These are phyloP conservation scores for Smithornis capensis DNA, from an alignment of 2,113 vertebrate genomes.

Conservation along the genomic window DNA sequence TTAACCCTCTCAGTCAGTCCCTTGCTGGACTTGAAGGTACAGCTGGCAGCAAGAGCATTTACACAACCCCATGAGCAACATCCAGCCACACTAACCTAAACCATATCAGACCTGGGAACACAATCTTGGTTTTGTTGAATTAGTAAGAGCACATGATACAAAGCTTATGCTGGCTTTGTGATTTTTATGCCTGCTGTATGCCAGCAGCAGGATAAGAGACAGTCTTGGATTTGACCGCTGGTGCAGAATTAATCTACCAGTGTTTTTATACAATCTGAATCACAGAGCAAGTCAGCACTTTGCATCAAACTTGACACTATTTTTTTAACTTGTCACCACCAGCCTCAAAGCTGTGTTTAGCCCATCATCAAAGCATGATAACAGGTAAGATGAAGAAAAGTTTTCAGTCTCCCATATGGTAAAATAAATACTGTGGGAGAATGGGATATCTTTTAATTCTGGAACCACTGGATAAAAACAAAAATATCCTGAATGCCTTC, in stretches of 20 bases:
- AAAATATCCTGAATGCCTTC: background rate
- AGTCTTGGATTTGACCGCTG: background rate
- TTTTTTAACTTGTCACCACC: background rate
- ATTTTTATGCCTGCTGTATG: background rate
- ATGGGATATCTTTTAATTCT: background rate
- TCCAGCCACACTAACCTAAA: background rate
- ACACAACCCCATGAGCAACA: background rate
- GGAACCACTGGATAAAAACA: background rate
- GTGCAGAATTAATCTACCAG: background rate
- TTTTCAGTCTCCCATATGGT: background rate
- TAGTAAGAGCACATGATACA: background rate
- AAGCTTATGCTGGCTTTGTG: background rate
- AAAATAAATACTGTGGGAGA: background rate
- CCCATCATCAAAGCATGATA: background rate
- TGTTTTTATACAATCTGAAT: background rate
- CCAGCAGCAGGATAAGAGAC: background rate
- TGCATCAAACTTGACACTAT: background rate
- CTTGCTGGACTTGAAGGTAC: background rate
- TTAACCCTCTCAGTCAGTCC: background rate
- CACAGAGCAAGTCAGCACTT: background rate
- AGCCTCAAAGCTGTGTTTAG: background rate
- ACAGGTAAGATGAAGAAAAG: background rate
- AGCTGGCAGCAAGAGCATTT: background rate
- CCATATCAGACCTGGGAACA: background rate
- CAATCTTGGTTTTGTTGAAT: background rate